Percentiles rank a stretch among this genome's conserved stretches.
Conservation (phyloP, 2,113 vertebrate species). For the Anas platyrhynchos region DNA sequence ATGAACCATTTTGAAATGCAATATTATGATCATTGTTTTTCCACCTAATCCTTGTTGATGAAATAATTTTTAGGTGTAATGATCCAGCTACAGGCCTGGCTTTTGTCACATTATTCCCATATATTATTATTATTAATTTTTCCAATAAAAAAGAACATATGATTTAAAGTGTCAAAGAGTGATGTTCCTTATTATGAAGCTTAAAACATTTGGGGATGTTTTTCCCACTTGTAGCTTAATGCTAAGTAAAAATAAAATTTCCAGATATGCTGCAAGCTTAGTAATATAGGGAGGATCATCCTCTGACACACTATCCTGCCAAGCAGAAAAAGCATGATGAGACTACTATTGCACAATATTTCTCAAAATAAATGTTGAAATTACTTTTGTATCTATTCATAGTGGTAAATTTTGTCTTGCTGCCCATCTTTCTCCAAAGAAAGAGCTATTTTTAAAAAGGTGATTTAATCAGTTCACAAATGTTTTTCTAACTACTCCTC, state of each 20-base stretch:
- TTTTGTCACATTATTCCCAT: background rate
- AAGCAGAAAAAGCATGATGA: constrained; percentile 48
- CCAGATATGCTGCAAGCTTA: constrained; percentile 30
- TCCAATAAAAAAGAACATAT: background rate
- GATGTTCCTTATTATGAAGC: constrained; percentile 39
- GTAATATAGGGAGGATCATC: constrained; percentile 54
- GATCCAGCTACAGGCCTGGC: background rate
- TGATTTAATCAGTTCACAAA: constrained; percentile 17
- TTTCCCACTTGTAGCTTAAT: constrained; percentile 20
- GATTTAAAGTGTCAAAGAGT: background rate
- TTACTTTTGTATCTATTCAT: constrained; percentile 56
- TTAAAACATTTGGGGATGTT: constrained; percentile 53
- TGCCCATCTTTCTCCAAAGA: constrained; percentile 19
- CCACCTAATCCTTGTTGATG: background rate
- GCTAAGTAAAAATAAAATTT: constrained; percentile 31
- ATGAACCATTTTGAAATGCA: background rate
- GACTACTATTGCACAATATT: constrained; percentile 47
- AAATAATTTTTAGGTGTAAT: background rate
- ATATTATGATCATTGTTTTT: background rate
- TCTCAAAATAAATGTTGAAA: constrained; percentile 58
- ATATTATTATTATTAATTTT: background rate
- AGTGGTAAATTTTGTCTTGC: constrained; percentile 13
- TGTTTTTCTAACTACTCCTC: constrained; percentile 43
- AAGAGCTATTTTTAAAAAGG: constrained; percentile 57
- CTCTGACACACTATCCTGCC: constrained; percentile 43